These are phyloP conservation scores for Pterocles gutturalis DNA, from an alignment of 2,113 vertebrate species.

Conservation along the genomic window DNA sequence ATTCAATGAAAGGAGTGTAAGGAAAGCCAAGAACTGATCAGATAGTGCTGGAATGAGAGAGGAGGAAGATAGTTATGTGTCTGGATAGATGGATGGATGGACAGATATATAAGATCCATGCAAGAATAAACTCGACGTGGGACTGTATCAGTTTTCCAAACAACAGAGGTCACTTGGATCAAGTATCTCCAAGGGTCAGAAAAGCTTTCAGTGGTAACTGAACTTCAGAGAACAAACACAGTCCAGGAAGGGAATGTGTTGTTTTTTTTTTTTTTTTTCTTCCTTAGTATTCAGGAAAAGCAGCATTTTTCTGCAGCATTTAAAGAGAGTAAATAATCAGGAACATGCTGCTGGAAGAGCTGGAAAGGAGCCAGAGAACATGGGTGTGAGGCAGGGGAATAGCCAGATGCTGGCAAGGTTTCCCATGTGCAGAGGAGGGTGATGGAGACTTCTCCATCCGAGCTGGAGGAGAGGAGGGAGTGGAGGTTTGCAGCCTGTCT, in stretches of 20 bases:
- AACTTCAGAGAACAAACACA: conserved; percentile 2
- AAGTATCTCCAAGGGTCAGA: not conserved
- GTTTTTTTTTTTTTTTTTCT: not conserved
- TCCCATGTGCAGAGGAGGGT: not conserved
- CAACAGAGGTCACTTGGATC: not conserved
- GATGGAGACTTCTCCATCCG: not conserved
- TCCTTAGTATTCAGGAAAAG: conserved; percentile 36
- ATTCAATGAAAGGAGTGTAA: not conserved
- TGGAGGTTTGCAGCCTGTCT: not conserved
- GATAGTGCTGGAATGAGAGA: conserved; percentile 9
- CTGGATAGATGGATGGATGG: not conserved
- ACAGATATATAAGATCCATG: not conserved
- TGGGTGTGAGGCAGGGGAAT: not conserved
- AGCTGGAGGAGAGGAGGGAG: not conserved
- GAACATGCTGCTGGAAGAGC: conserved; percentile 3
- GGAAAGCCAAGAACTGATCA: conserved; percentile 34
- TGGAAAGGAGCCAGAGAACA: conserved; percentile 19
- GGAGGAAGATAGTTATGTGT: not conserved
- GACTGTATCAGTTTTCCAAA: not conserved
- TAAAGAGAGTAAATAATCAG: conserved; percentile 17
- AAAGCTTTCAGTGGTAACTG: not conserved
- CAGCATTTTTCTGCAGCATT: conserved; percentile 30
- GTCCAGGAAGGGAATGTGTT: not conserved
- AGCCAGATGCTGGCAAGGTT: not conserved
- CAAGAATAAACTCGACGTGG: not conserved